Percentiles rank a stretch among this genome's conserved stretches.
Evolutionary conservation across 2,797 vertebrate species (phyloP).

Genomic region (Aotus griseimembra): DNA sequence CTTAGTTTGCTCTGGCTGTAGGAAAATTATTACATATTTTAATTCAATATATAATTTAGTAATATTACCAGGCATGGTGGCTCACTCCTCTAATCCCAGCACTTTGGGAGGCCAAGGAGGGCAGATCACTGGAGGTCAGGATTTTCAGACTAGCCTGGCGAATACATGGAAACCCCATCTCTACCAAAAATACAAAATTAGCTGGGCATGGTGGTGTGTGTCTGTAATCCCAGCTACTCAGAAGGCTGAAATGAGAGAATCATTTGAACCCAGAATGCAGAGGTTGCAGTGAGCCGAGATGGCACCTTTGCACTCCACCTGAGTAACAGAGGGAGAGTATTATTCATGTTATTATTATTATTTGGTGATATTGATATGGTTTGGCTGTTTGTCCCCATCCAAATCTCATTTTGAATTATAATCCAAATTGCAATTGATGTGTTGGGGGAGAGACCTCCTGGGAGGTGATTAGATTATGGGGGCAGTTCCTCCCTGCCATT

Average conservation of each 20-base stretch:
- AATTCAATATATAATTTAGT: background rate
- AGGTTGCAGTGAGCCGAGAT: background rate
- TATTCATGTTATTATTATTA: background rate
- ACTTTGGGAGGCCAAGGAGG: accelerated
- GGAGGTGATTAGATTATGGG: background rate
- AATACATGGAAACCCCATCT: background rate
- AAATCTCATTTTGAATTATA: background rate
- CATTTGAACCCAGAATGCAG: background rate
- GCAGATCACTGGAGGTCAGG: background rate
- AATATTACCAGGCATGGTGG: accelerated
- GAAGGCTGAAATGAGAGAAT: background rate
- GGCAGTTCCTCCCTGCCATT: background rate
- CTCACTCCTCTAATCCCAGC: background rate
- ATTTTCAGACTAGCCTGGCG: background rate
- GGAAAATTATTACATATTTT: background rate
- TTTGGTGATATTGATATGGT: background rate
- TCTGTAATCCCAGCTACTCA: background rate
- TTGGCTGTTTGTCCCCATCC: background rate
- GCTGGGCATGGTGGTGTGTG: background rate
- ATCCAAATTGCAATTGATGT: background rate
- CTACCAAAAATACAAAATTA: background rate
- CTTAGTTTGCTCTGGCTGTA: background rate
- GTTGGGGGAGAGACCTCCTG: background rate
- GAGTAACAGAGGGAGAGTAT: background rate
- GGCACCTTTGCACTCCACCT: background rate